A percentile compares a stretch with the other conserved stretches of the same genome.
Evolutionary conservation across 2,797 vertebrate species (phyloP).

Genomic region (Protosalanx chinensis): DNA sequence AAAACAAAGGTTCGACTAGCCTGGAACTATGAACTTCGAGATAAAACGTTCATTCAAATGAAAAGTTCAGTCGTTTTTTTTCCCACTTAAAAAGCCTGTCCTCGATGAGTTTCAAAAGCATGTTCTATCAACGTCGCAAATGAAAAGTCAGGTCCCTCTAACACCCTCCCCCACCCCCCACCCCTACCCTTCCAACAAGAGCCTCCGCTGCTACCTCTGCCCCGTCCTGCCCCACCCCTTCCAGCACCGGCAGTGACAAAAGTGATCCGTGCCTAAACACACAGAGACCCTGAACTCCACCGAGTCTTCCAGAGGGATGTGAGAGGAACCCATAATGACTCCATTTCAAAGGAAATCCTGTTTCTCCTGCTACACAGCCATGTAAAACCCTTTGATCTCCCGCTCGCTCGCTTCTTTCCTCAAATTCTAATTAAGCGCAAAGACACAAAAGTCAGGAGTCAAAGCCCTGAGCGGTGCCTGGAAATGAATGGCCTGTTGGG

Average conservation of each 20-base stretch:
- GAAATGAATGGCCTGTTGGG: conserved; percentile 34
- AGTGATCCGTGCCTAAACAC: conserved; percentile 49
- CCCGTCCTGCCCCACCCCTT: conserved; percentile 8
- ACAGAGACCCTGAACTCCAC: conserved; percentile 30
- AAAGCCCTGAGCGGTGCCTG: conserved; percentile 7
- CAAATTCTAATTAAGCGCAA: conserved; percentile 61
- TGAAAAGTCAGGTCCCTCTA: conserved; percentile 29
- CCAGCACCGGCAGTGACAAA: conserved; percentile 39
- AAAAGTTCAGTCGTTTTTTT: conserved; percentile 43
- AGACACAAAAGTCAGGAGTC: conserved; percentile 41
- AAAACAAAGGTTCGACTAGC: not conserved
- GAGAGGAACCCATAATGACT: conserved; percentile 61
- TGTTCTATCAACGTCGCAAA: conserved; percentile 37
- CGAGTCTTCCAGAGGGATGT: conserved; percentile 45
- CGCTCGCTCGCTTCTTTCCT: conserved; percentile 7
- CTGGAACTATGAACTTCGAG: conserved; percentile 25
- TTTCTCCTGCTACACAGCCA: conserved; percentile 51
- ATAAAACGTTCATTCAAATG: conserved; percentile 51
- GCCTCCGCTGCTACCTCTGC: conserved; percentile 5
- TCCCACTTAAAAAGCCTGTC: conserved; percentile 20
- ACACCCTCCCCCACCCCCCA: not conserved
- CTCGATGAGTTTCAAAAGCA: conserved; percentile 32
- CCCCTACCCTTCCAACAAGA: not conserved
- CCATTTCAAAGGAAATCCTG: conserved; percentile 62
- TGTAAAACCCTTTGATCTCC: conserved; percentile 62